Evolutionary conservation across 1,140 invertebrate genomes (phyloP).

Genomic region (Alviniconcha marisindica): DNA sequence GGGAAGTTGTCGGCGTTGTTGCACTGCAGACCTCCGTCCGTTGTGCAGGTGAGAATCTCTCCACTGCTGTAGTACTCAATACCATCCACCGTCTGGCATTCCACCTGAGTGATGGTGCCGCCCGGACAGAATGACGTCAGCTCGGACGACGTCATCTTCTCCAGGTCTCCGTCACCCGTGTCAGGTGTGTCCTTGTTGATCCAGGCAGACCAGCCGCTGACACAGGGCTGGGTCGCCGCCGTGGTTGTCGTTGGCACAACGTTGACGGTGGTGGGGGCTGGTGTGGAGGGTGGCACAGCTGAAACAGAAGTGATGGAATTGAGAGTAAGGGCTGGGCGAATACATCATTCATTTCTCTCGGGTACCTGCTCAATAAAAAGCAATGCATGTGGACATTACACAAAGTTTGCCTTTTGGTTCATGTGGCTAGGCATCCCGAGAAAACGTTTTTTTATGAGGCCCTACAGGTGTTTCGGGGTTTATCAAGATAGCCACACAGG

Average conservation of each 20-base stretch:
- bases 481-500: too few relatives aligned
- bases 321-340: too few relatives aligned
- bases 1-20: conserved; percentile 57
- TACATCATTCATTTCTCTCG: too few relatives aligned
- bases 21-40: conserved; percentile 56
- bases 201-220: conserved; percentile 63
- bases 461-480: too few relatives aligned
- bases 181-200: conserved; percentile 64
- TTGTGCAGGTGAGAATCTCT: conserved; percentile 56
- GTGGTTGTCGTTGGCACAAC: not conserved
- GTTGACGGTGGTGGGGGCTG: too few relatives aligned
- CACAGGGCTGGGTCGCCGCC: not conserved
- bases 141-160: conserved; percentile 50
- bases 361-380: too few relatives aligned
- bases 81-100: conserved; percentile 54
- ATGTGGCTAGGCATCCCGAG: too few relatives aligned
- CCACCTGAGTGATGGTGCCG: conserved; percentile 57
- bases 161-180: conserved; percentile 50
- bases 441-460: too few relatives aligned
- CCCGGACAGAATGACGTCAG: conserved; percentile 48
- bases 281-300: too few relatives aligned
- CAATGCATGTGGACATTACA: too few relatives aligned
- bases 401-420: too few relatives aligned
- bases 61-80: conserved; percentile 48
- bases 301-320: too few relatives aligned